Percentiles rank a stretch among this genome's conserved stretches.
phyloP scores from a whole-genome alignment of 2,113 vertebrate species.

The Zosterops borbonicus region DNA sequence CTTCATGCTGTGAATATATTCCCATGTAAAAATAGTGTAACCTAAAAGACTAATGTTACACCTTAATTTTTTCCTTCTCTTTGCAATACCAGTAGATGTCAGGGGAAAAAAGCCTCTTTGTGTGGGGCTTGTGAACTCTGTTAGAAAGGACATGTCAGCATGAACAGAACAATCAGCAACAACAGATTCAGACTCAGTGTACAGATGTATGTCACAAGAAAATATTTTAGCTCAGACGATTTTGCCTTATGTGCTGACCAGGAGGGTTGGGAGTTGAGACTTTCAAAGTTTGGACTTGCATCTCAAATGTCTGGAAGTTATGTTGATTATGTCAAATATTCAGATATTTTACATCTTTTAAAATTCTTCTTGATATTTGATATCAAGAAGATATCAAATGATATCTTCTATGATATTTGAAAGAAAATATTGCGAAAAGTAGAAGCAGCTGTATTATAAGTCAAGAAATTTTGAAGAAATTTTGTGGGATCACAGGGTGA shows the following conservation, averaged over 20 bases:
- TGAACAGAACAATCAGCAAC: neutral
- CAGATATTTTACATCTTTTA: neutral
- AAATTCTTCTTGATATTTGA: neutral
- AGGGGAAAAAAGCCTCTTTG: neutral
- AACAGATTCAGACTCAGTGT: accelerated
- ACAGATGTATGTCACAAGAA: neutral
- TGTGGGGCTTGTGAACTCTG: neutral
- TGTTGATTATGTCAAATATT: accelerated
- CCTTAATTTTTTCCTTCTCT: neutral
- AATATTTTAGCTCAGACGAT: neutral
- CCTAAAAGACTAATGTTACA: neutral
- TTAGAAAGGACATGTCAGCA: neutral
- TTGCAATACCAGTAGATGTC: neutral
- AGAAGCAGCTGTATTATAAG: neutral
- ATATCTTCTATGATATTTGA: neutral
- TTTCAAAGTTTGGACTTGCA: neutral
- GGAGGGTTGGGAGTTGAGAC: neutral
- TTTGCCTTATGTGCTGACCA: neutral
- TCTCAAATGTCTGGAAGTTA: neutral
- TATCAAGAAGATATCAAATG: neutral
- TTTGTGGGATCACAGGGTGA: neutral
- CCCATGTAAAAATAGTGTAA: neutral
- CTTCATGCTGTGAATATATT: neutral
- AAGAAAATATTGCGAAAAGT: neutral
- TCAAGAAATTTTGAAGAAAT: neutral